These are phyloP conservation scores for Cavia aperea DNA, from an alignment of 2,113 vertebrate species.

Conservation along the genomic window DNA sequence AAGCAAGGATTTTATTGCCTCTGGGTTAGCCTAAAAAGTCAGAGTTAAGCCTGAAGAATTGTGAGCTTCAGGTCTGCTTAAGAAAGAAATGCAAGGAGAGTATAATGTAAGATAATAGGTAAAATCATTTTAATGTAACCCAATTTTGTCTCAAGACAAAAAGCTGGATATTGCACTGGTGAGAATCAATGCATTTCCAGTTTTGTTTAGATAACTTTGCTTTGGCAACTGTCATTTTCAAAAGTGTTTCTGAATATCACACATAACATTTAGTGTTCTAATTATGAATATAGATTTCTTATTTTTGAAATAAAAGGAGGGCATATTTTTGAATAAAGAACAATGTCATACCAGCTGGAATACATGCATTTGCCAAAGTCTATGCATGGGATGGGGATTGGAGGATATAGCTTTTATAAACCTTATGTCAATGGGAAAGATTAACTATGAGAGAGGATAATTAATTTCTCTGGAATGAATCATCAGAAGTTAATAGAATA, in stretches of 20 bases:
- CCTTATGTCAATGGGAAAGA: neutral
- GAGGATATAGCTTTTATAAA: neutral
- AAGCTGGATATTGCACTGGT: neutral
- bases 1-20: neutral
- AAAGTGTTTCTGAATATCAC: neutral
- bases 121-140: neutral
- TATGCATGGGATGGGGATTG: neutral
- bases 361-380: neutral
- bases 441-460: conserved; percentile 28
- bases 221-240: conserved; percentile 6
- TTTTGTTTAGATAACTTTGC: conserved; percentile 3
- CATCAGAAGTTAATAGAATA: conserved; percentile 28
- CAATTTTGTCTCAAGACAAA: neutral
- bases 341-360: neutral
- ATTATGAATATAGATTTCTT: neutral
- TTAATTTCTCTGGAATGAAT: conserved; percentile 5
- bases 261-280: neutral
- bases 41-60: neutral
- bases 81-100: neutral
- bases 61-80: neutral
- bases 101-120: neutral
- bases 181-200: neutral
- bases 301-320: neutral
- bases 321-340: neutral
- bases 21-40: neutral